Conservation (phyloP, 2,888 invertebrate species). For the Salticus scenicus region DNA sequence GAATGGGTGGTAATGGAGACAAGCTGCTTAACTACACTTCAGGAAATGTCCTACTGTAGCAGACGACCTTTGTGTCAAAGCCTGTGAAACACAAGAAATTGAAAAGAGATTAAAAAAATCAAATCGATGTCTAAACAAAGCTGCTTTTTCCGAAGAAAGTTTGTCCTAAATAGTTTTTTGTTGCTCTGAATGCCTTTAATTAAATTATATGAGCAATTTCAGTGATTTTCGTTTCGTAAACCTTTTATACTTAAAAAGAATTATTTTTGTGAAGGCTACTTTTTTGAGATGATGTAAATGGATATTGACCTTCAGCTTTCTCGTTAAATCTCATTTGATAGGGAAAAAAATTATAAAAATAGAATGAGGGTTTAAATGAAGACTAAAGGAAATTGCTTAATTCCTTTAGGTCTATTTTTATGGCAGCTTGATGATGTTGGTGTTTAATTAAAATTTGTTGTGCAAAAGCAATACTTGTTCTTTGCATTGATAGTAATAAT, state of each 20-base stretch:
- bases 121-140: slow-evolving; percentile 4
- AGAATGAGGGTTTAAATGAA: too few relatives aligned
- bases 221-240: background rate
- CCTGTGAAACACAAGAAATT: background rate
- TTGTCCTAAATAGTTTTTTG: background rate
- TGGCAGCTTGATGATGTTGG: too few relatives aligned
- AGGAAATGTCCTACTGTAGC: background rate
- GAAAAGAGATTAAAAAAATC: background rate
- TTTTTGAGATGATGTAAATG: too few relatives aligned
- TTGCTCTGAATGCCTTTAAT: background rate
- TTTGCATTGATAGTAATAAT: too few relatives aligned
- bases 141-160: background rate
- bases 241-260: background rate
- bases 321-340: too few relatives aligned
- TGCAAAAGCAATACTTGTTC: too few relatives aligned
- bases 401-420: too few relatives aligned
- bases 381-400: too few relatives aligned
- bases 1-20: slow-evolving; percentile 8
- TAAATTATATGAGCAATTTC: background rate
- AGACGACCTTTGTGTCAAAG: slow-evolving; percentile 22
- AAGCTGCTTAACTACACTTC: background rate
- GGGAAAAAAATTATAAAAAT: too few relatives aligned
- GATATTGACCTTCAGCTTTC: too few relatives aligned
- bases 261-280: background rate
- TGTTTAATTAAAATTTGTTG: too few relatives aligned